Evolutionary conservation across 1,140 invertebrate species (phyloP).

Genomic region (Cyphomyrmex costatus): DNA sequence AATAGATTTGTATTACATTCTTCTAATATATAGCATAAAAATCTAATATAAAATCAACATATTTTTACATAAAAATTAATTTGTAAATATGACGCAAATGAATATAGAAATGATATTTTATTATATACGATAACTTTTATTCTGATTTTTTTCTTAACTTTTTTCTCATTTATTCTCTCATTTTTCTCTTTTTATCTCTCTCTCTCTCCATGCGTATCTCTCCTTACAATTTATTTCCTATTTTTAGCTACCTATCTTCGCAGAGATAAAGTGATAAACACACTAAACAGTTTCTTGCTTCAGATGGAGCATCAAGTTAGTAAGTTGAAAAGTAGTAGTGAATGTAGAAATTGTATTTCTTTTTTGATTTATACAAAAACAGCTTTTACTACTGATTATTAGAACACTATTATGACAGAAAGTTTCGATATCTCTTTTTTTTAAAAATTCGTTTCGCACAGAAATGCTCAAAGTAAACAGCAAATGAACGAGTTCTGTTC

Average conservation of each 20-base stretch:
- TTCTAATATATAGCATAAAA: constrained; percentile 2
- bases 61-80: constrained; percentile 19
- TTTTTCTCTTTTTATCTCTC: neutral
- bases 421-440: neutral
- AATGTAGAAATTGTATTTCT: neutral
- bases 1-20: neutral
- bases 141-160: neutral
- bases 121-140: neutral
- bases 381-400: constrained; percentile 27
- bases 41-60: neutral
- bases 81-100: neutral
- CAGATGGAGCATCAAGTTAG: neutral
- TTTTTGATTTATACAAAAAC: neutral
- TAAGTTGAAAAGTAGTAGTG: neutral
- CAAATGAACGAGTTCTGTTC: constrained; percentile 30
- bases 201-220: neutral
- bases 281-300: neutral
- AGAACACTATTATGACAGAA: neutral
- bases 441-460: neutral
- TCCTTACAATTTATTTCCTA: neutral
- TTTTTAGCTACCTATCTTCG: constrained; percentile 1
- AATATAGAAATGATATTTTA: neutral
- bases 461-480: neutral
- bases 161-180: neutral
- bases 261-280: constrained; percentile 10